Base-by-base conservation (phyloP, 2,888 invertebrate species). In the Sphinx pinastri region DNA sequence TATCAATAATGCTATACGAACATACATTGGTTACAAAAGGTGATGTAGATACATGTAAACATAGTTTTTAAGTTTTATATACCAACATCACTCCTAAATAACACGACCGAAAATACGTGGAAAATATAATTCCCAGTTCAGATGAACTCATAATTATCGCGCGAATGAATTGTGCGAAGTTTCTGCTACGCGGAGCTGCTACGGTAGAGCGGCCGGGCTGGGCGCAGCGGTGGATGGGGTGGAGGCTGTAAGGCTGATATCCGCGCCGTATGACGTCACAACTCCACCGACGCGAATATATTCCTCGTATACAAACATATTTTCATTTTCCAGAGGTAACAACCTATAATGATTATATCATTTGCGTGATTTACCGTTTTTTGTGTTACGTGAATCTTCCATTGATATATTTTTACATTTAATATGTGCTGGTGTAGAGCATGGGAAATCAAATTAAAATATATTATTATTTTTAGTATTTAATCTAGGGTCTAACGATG, bases 181-280 rank as follows among this genome's bases (percentile, higher is more conserved):
- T 68, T 68, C 57, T 54, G 10, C 19, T n/a, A 68, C 25, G 25
- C 25, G 25, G 2, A 25, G 25, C 25, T 25, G 25, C 47, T 45
- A 47, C 45, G 55, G 13, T 16, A 19, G 6, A 55, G n/a, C n/a
- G 57, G 57, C 45, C 19, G 8, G 7, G 55, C 25, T 25, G 25
- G 25, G 25, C 25, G 25, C 25, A 2, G 25, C 2, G 16, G 16
- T n/a, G 66, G 67, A 38, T 57, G 63, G 54, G 68, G 71, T 68
- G 70, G 16, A 55, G 55, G 16, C 38, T 57, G 16, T 38, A 38
- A 14, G 47, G 57, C 49, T 57, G 54, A 38, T 51, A 59, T 59
- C 59, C 66, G 49, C 51, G 10, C 49, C 38, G 70, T 16, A 67
- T 70, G 63, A 67, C 70, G 70, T 70, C 70, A 70, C 58, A 58